Evolutionary conservation across 2,888 invertebrate genomes (phyloP), one percentile per base, ranked within the genome.

Genomic region (Punctoribates punctum): DNA sequence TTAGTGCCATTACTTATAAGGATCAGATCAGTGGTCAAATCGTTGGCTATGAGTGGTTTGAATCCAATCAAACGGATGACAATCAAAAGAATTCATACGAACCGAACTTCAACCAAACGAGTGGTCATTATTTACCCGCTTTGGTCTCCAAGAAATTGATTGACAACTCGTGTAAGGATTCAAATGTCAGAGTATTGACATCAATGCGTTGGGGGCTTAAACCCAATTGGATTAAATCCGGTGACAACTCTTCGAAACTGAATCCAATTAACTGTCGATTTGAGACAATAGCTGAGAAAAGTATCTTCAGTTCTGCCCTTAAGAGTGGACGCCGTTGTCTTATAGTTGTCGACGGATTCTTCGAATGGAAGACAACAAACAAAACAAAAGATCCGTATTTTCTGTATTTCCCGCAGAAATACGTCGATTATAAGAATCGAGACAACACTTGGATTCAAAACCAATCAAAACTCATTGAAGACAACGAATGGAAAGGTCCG

Each of bases 131-230:
- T 20, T 27, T 62, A 15, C 62, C 62, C 15, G 27, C 27, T 29
- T 27, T 62, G 62, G 13, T 25, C 27, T 2, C 23, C 5, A 62
- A 27, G 13, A 23, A 27, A 62, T 13, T 17, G 27, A 27, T 62
- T 3, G 62, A 62, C 13, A 62, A 27, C 1, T 3, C 15, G 8
- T 62, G 62, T 15, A 27, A 62, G 0, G 62, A 62, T 27, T 25
- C 23, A 17, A 80, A 11, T 78, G 81, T 17, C 79, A 81, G 9
- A 80, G 81, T 8, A 72, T 80, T 23, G 2, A 73, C 70, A 9
- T 91, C 92, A 0, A 93, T 93, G 92, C 88, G 90, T 86, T 93
- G 93, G 92, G 91, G 92, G 15, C 88, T 93, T 82, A 89, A 93
- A 80, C 93, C 93, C 0, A 88, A 88, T 20, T 93, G 92, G 91